Percentiles rank a stretch among this genome's conserved stretches.
These are phyloP conservation scores for Eilema griseolum DNA, from an alignment of 2,888 invertebrate genomes.

Conservation along the genomic window DNA sequence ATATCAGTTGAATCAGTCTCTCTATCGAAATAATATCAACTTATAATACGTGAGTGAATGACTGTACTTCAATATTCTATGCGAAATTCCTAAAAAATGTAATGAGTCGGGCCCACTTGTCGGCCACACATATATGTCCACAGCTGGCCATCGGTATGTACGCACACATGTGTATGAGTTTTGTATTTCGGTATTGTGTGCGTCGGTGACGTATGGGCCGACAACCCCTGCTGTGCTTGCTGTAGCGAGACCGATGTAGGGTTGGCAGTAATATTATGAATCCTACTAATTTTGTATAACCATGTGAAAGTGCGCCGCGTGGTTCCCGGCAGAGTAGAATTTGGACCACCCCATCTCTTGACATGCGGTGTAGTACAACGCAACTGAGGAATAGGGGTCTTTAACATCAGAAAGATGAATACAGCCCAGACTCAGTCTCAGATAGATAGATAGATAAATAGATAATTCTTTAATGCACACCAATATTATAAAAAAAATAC, in stretches of 20 bases:
- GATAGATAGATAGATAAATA: too few relatives aligned
- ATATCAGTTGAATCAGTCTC: not conserved
- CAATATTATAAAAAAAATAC: too few relatives aligned
- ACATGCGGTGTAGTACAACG: too few relatives aligned
- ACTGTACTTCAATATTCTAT: constrained; percentile 16
- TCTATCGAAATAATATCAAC: not conserved
- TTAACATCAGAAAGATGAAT: too few relatives aligned
- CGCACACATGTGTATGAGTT: constrained; percentile 35
- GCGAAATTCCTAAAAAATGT: constrained; percentile 44
- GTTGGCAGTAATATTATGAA: constrained; percentile 42
- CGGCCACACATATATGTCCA: constrained; percentile 49
- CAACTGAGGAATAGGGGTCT: too few relatives aligned
- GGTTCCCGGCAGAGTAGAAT: too few relatives aligned
- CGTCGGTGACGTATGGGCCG: constrained; percentile 62
- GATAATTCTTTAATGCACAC: too few relatives aligned
- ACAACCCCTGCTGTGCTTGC: constrained; percentile 70
- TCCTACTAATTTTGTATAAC: not conserved
- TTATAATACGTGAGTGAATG: not conserved
- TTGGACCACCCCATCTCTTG: too few relatives aligned
- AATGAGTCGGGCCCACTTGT: constrained; percentile 51
- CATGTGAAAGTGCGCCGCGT: too few relatives aligned
- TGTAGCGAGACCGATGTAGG: constrained; percentile 57
- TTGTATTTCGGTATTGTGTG: constrained; percentile 42
- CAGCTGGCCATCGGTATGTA: constrained; percentile 61
- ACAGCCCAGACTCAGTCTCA: too few relatives aligned